Base-by-base conservation (phyloP, 2,113 vertebrate genomes). In the Oreamnos americanus region DNA sequence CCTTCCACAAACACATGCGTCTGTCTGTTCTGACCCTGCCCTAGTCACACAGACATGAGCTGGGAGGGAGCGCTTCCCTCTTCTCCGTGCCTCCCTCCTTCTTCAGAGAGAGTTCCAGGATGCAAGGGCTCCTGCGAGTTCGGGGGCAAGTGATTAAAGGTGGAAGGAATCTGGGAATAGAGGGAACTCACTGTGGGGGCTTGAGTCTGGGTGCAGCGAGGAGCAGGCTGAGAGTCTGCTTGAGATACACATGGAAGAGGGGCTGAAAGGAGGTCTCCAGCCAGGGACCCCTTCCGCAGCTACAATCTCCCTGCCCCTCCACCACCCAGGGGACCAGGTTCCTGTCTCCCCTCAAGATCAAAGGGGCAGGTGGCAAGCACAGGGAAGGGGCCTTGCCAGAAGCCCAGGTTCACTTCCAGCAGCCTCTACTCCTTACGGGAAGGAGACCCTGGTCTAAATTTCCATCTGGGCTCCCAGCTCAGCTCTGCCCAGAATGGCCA, bases 1-100 rank as follows among this genome's bases (percentile, higher is more conserved):
- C 13, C 10, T 25, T 19, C 33, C 1, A 23, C 55, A 62, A 53
- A 92, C 28, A 43, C 1, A 0, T 3, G 5, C 7, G 19, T 6
- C 57, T n/a, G 60, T 13, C 12, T 53, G 45, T 53, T 51, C 53
- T 19, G 21, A 21, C 4, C 26, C 8, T 2, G 26, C 23, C 33
- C 49, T 45, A 15, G 19, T 58, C 71, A n/a, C 26, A 60, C 17
- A 74, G 51, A 33, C 0, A 1, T 1, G 26, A 47, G 36, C 82
- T 14, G 16, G 47, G 49, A 33, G 23, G 6, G 49, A 10, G 2
- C 13, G 2, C 4, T 62, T 4, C 60, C 45, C 12, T 81, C 25
- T 87, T 51, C 11, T 58, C 43, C 9, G 1, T 39, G 55, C 4
- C 9, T 26, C 10, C 43, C 19, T 53, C 25, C 7, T 19, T 53